Conservation (phyloP, 2,797 vertebrate genomes). For the Manis pentadactyla region DNA sequence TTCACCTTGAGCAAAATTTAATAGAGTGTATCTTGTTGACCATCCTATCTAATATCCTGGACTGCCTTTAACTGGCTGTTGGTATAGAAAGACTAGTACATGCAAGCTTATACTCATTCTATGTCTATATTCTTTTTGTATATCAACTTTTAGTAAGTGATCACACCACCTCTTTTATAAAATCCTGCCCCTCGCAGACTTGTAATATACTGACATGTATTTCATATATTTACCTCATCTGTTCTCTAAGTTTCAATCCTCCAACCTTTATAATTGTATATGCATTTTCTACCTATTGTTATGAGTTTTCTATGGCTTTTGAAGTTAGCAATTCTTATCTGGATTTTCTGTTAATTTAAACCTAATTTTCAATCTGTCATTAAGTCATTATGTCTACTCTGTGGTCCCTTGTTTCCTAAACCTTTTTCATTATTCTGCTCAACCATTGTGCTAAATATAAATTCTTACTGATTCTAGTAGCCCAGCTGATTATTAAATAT, state of each 20-base stretch:
- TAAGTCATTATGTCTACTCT: slow-evolving; percentile 28
- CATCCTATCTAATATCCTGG: background rate
- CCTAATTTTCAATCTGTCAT: background rate
- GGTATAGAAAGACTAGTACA: background rate
- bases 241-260: background rate
- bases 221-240: slow-evolving; percentile 27
- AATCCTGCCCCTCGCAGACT: background rate
- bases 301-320: background rate
- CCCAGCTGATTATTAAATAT: background rate
- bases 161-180: background rate
- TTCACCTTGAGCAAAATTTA: background rate
- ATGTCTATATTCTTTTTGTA: background rate
- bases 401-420: background rate
- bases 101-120: background rate
- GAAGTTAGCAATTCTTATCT: background rate
- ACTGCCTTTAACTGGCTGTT: background rate
- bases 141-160: slow-evolving; percentile 7
- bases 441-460: background rate
- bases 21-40: background rate
- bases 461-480: background rate
- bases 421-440: background rate
- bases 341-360: background rate
- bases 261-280: background rate
- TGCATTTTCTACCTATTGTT: background rate
- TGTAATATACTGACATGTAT: background rate